These are phyloP conservation scores for Venustaconcha ellipsiformis DNA, from an alignment of 1,140 invertebrate genomes.

Conservation along the genomic window DNA sequence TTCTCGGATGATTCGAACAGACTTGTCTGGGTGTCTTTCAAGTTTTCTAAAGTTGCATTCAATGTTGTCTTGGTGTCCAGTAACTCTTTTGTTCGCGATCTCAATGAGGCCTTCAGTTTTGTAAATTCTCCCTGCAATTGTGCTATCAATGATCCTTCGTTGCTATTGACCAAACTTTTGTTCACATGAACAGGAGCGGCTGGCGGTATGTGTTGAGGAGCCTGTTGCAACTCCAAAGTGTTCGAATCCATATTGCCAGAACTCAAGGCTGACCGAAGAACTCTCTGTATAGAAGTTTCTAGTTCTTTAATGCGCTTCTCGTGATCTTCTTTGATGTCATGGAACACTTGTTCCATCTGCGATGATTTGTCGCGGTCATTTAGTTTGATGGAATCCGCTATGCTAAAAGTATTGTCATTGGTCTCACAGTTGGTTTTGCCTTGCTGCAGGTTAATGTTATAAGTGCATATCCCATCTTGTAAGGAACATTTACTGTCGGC, in stretches of 20 bases:
- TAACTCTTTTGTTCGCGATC: slow-evolving; percentile 20
- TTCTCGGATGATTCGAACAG: slow-evolving; percentile 15
- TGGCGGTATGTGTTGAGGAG: not conserved
- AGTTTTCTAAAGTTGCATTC: slow-evolving; percentile 19
- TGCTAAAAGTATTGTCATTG: not conserved
- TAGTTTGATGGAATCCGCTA: slow-evolving; percentile 6
- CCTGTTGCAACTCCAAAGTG: not conserved
- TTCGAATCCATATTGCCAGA: not conserved
- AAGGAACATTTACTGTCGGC: slow-evolving; percentile 9
- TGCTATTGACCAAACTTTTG: not conserved
- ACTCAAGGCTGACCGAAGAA: slow-evolving; percentile 13
- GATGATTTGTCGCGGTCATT: slow-evolving; percentile 10
- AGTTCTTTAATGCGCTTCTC: slow-evolving; percentile 33
- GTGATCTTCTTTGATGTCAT: slow-evolving; percentile 27
- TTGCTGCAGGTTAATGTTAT: slow-evolving; percentile 19
- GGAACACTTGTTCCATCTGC: slow-evolving; percentile 25
- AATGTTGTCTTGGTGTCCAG: slow-evolving; percentile 22
- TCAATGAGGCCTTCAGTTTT: slow-evolving; percentile 12
- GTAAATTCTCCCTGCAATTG: slow-evolving; percentile 26
- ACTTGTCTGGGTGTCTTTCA: slow-evolving; percentile 20
- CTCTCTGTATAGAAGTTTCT: slow-evolving; percentile 29
- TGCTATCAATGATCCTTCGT: slow-evolving; percentile 14
- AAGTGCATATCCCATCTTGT: slow-evolving; percentile 25
- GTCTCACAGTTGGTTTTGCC: not conserved
- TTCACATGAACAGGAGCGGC: not conserved